Evolutionary conservation across 2,888 invertebrate genomes (phyloP).

Genomic region (Epiblema foenella): DNA sequence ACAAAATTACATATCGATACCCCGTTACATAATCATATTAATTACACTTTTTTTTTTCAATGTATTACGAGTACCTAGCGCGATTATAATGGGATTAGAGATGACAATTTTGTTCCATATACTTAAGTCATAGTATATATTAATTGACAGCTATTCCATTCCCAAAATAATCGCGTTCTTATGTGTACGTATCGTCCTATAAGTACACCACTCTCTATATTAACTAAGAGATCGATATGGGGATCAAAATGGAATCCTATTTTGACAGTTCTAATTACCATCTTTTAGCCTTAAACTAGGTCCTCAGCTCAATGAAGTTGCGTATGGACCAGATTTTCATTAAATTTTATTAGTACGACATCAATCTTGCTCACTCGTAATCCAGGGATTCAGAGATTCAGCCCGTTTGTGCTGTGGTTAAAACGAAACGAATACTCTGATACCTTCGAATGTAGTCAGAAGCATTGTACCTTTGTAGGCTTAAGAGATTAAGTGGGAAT

Average conservation of each 20-base stretch:
- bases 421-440: slow-evolving; percentile 9
- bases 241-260: not conserved
- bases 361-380: slow-evolving; percentile 30
- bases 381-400: slow-evolving; percentile 4
- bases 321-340: slow-evolving; percentile 12
- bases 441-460: slow-evolving; percentile 13
- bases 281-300: not conserved
- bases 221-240: not conserved
- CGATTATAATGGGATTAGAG: no score
- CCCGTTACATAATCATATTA: no score
- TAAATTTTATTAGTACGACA: slow-evolving; percentile 21
- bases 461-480: slow-evolving; percentile 12
- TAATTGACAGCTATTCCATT: no score
- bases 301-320: not conserved
- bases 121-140: no score
- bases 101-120: no score
- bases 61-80: no score
- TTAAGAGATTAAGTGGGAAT: slow-evolving; percentile 4
- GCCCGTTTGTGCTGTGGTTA: slow-evolving; percentile 14
- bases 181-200: no score
- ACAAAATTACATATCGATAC: not conserved
- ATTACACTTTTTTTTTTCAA: no score
- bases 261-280: slow-evolving; percentile 10
- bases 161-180: no score
- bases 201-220: no score